A percentile compares a stretch with the other conserved stretches of the same genome.
Evolutionary conservation across 2,797 vertebrate genomes (phyloP).

Genomic region (Propithecus deckenii): DNA sequence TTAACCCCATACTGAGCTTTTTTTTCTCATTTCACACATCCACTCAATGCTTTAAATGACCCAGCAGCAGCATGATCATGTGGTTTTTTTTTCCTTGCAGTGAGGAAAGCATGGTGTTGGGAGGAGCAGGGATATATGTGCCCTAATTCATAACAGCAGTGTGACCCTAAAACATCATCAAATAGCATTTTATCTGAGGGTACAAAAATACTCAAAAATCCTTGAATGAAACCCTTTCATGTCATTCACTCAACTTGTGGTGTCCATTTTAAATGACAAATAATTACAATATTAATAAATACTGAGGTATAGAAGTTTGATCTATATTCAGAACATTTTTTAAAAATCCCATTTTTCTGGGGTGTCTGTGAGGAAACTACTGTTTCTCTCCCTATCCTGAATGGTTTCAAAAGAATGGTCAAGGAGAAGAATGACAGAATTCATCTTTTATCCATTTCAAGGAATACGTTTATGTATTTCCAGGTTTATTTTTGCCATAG

Average conservation of each 20-base stretch:
- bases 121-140: neutral
- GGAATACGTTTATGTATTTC: slow-evolving; percentile 57
- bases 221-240: slow-evolving; percentile 44
- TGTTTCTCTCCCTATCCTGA: neutral
- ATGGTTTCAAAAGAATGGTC: neutral
- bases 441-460: slow-evolving; percentile 51
- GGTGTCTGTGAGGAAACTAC: neutral
- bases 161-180: neutral
- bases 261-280: slow-evolving; percentile 36
- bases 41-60: slow-evolving; percentile 56
- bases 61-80: slow-evolving; percentile 45
- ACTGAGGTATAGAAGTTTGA: neutral
- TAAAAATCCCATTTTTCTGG: neutral
- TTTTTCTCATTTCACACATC: slow-evolving; percentile 54
- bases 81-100: neutral
- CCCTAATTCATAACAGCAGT: slow-evolving; percentile 36
- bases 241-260: neutral
- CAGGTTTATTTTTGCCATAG: slow-evolving; percentile 62
- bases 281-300: slow-evolving; percentile 41
- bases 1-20: slow-evolving; percentile 51
- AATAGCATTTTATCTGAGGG: slow-evolving; percentile 19
- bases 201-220: neutral
- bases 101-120: neutral
- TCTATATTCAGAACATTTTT: neutral
- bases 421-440: slow-evolving; percentile 9